Evolutionary conservation across 2,797 vertebrate genomes (phyloP).

Genomic region (Austrolebias charrua): DNA sequence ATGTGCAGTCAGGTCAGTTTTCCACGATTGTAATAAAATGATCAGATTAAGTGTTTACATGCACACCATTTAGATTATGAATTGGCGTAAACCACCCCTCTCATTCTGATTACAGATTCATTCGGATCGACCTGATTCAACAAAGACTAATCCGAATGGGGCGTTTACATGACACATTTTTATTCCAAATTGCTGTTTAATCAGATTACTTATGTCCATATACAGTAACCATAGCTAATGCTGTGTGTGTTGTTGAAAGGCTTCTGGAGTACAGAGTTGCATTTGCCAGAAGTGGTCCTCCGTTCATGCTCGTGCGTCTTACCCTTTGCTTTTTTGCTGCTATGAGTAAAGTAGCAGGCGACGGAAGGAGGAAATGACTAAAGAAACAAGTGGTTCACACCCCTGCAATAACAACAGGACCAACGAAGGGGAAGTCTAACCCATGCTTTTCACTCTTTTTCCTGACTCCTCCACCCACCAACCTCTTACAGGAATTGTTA

Average conservation of each 20-base stretch:
- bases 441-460: constrained; percentile 56
- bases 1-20: too few species aligned
- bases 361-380: constrained; percentile 73
- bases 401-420: constrained; percentile 57
- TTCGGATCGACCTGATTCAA: too few species aligned
- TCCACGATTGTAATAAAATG: too few species aligned
- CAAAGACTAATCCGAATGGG: too few species aligned
- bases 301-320: not conserved
- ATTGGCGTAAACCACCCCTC: too few species aligned
- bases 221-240: too few species aligned
- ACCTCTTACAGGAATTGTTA: constrained; percentile 6
- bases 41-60: too few species aligned
- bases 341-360: constrained; percentile 54
- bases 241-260: not conserved
- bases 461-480: constrained; percentile 42
- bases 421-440: constrained; percentile 63
- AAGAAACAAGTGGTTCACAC: constrained; percentile 72
- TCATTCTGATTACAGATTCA: too few species aligned
- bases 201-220: too few species aligned
- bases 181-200: too few species aligned
- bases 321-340: constrained; percentile 28
- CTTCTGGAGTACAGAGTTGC: constrained; percentile 31
- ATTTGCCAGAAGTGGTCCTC: constrained; percentile 45
- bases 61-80: too few species aligned
- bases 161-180: too few species aligned